phyloP scores from a whole-genome alignment of 2,888 invertebrate species.

The Sthenelais limicola region DNA sequence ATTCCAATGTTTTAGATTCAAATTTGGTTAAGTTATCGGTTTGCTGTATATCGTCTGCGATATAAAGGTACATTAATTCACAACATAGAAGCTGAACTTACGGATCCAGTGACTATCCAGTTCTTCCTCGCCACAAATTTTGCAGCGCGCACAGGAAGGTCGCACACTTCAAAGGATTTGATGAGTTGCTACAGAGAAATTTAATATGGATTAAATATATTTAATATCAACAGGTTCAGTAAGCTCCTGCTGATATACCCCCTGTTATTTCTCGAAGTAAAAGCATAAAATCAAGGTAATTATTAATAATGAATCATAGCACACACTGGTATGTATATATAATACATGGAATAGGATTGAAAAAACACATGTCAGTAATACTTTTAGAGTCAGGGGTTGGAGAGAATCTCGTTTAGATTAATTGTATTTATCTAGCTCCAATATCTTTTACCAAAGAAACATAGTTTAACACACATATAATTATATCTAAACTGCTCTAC shows the following conservation, averaged over 20 bases:
- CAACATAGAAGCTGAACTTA: slow-evolving; percentile 54
- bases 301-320: too few relatives aligned
- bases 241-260: not conserved
- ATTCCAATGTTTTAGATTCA: too few relatives aligned
- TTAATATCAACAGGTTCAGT: not conserved
- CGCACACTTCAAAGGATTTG: slow-evolving; percentile 82
- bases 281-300: not conserved
- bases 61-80: not conserved
- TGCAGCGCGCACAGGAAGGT: slow-evolving; percentile 95
- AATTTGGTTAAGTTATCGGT: too few relatives aligned
- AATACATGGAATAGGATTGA: too few relatives aligned
- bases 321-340: too few relatives aligned
- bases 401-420: too few relatives aligned
- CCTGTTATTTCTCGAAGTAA: not conserved
- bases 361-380: too few relatives aligned
- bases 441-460: too few relatives aligned
- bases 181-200: slow-evolving; percentile 66
- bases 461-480: too few relatives aligned
- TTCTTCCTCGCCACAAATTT: slow-evolving; percentile 98
- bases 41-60: not conserved
- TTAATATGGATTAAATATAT: not conserved
- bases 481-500: too few relatives aligned
- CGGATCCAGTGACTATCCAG: slow-evolving; percentile 97
- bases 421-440: too few relatives aligned
- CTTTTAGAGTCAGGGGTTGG: too few relatives aligned